Evolutionary conservation across 2,797 vertebrate species (phyloP).

Genomic region (Gambelia wislizenii): DNA sequence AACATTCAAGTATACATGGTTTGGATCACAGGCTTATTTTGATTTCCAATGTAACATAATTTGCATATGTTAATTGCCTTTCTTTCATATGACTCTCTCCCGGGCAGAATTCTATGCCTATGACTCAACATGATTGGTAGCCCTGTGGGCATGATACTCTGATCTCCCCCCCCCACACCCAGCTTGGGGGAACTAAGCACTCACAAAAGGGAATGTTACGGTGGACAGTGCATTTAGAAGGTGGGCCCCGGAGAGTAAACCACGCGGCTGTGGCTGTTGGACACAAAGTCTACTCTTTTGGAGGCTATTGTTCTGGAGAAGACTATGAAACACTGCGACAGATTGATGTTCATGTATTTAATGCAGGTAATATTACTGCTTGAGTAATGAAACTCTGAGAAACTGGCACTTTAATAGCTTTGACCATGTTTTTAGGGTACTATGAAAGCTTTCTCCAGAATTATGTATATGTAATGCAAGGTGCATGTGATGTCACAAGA

Average conservation of each 20-base stretch:
- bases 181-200: slow-evolving; percentile 62
- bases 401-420: accelerated
- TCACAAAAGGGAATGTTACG: slow-evolving; percentile 88
- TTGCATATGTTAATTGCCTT: not conserved
- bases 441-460: not conserved
- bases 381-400: not conserved
- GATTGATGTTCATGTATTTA: slow-evolving; percentile 98
- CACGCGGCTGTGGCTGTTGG: slow-evolving; percentile 97
- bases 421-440: accelerated
- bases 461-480: not conserved
- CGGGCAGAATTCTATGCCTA: slow-evolving; percentile 36
- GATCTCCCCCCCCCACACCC: slow-evolving; percentile 51
- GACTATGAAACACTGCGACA: slow-evolving; percentile 97
- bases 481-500: not conserved
- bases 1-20: not conserved
- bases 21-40: not conserved
- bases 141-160: slow-evolving; percentile 73
- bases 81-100: no score
- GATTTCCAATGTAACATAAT: not conserved
- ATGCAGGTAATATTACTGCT: slow-evolving; percentile 84
- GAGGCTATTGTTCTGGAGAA: slow-evolving; percentile 97
- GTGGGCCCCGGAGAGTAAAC: slow-evolving; percentile 97
- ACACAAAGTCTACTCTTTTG: slow-evolving; percentile 98
- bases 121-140: slow-evolving; percentile 9
- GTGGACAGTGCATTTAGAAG: slow-evolving; percentile 99